phyloP scores from a whole-genome alignment of 2,888 invertebrate species.

The Acleris literana region DNA sequence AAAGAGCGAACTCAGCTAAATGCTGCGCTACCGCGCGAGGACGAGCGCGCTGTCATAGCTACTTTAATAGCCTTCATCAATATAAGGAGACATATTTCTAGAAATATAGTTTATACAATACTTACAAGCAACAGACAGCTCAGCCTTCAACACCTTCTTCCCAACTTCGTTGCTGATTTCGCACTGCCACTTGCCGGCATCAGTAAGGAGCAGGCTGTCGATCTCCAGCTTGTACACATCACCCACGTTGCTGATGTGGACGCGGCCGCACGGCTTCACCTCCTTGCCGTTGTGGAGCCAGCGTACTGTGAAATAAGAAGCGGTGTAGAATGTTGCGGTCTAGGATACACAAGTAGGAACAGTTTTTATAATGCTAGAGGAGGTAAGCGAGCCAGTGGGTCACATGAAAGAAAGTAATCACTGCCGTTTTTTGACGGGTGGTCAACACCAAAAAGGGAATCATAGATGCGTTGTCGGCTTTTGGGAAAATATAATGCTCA shows the following conservation, averaged over 20 bases:
- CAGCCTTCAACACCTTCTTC: constrained; percentile 88
- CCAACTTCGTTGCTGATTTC: constrained; percentile 93
- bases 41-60: too few species aligned
- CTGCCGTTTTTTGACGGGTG: too few species aligned
- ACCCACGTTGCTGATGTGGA: constrained; percentile 86
- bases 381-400: too few species aligned
- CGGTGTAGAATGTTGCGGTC: not conserved
- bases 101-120: constrained; percentile 37
- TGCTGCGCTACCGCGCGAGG: too few species aligned
- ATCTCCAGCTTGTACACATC: constrained; percentile 90
- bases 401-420: too few species aligned
- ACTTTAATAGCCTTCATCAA: too few species aligned
- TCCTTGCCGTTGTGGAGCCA: constrained; percentile 92
- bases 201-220: constrained; percentile 86
- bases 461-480: too few species aligned
- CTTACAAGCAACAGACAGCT: constrained; percentile 89
- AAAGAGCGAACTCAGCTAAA: too few species aligned
- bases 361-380: too few species aligned
- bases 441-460: too few species aligned
- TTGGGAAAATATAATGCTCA: too few species aligned
- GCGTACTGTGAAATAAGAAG: constrained; percentile 76
- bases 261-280: constrained; percentile 85
- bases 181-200: constrained; percentile 93
- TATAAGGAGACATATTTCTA: too few species aligned
- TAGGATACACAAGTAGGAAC: not conserved